Evolutionary conservation across 1,140 invertebrate genomes (phyloP), one percentile per base, ranked within the genome.

Genomic region (Bactericera cockerelli): DNA sequence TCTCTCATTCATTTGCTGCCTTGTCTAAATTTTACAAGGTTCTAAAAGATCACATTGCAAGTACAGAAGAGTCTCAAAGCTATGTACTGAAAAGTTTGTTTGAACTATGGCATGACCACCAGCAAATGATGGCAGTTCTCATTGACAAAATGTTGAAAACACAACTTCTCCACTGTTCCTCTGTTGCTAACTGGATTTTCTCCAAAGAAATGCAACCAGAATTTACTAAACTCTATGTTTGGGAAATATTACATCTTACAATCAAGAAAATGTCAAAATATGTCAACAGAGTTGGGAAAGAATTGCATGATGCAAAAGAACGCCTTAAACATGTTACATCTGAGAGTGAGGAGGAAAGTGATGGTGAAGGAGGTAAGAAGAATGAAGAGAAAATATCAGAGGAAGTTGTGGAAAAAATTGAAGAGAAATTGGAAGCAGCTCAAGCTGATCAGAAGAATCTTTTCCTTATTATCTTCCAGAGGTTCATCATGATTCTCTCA

Each of bases 121-220:
- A 92, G 66, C 95, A 97, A 77, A 96, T 98, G 91, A 85, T 99
- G 78, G 83, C 86, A 33, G 90, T 98, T 0, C 75, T 99, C 0
- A 86, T 95, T 2, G 94, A 99, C 71, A 98, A 99, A 75, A 82
- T 99, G 75, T 76, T 99, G 2, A 97, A 98, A 74, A 96, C 93
- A 33, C 89, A 97, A 70, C 89, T 99, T 49, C 85, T 99, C 14
- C 92, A 98, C 68, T 96, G 93, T 69, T 89, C 91, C 60, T 87
- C 93, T 10, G 93, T 99, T 11, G 93, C 93, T 25, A 97, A 94
- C 66, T 99, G 95, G 96, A 85, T 99, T 58, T 99, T 99, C 75
- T 95, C 92, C 2, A 89, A 91, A 74, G 92, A 97, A 70, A 98
- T 98, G 92, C 79, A 79, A 22, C 71, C 78, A 8, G 90, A 95